phyloP scores from a whole-genome alignment of 2,888 invertebrate species.

The Parnassius apollo region DNA sequence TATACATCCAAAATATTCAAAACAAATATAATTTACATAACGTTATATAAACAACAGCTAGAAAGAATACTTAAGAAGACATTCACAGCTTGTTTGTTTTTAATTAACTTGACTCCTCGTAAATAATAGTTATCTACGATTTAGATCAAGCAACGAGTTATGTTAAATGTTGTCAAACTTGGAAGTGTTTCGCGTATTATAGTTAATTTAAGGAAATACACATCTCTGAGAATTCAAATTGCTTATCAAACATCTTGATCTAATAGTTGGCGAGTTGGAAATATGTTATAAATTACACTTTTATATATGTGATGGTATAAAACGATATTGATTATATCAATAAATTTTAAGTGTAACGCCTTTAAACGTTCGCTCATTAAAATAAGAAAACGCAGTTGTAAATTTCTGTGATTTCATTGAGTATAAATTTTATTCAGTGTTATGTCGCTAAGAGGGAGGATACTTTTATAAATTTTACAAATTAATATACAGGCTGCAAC shows the following conservation, averaged over 20 bases:
- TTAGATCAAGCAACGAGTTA: slow-evolving; percentile 21
- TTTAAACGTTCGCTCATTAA: slow-evolving; percentile 47
- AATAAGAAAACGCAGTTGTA: slow-evolving; percentile 49
- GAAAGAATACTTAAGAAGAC: slow-evolving; percentile 1
- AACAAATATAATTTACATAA: slow-evolving; percentile 4
- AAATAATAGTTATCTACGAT: slow-evolving; percentile 15
- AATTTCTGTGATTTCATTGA: slow-evolving; percentile 39
- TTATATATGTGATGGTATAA: slow-evolving; percentile 44
- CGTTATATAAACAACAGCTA: slow-evolving; percentile 5
- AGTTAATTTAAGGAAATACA: slow-evolving; percentile 22
- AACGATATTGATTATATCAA: slow-evolving; percentile 48
- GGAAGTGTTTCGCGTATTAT: slow-evolving; percentile 16
- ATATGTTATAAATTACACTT: slow-evolving; percentile 40
- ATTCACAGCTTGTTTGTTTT: slow-evolving; percentile 2
- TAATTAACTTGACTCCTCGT: slow-evolving; percentile 12
- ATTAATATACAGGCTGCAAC: too few species aligned
- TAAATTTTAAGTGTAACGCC: slow-evolving; percentile 46
- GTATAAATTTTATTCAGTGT: slow-evolving; percentile 51
- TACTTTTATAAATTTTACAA: neutral
- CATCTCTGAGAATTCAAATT: slow-evolving; percentile 11
- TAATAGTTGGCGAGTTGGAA: slow-evolving; percentile 4
- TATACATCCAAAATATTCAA: neutral
- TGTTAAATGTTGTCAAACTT: slow-evolving; percentile 22
- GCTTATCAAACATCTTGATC: slow-evolving; percentile 21
- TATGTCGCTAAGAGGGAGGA: slow-evolving; percentile 37